phyloP scores from a whole-genome alignment of 2,797 vertebrate species.

The Arnoldichthys spilopterus region DNA sequence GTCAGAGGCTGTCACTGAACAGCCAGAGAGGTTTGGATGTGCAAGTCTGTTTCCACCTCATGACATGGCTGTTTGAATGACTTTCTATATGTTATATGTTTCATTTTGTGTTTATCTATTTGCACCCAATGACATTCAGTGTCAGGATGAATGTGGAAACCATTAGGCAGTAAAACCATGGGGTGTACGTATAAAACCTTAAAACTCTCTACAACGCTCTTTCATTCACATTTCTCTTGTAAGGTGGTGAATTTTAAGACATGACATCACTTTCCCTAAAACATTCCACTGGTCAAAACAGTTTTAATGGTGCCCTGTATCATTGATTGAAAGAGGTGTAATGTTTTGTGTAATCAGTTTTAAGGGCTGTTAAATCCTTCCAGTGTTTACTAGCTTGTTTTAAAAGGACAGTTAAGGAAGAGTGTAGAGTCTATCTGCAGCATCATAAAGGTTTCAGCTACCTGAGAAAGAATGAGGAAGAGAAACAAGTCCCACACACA shows the following conservation, averaged over 20 bases:
- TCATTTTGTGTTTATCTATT: conserved; percentile 26
- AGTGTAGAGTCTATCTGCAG: conserved; percentile 63
- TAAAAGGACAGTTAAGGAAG: conserved; percentile 64
- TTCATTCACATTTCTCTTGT: not conserved
- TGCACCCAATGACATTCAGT: not conserved
- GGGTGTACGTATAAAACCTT: not conserved
- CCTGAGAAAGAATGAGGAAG: conserved; percentile 52
- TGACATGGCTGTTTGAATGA: not conserved
- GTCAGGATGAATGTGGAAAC: not conserved
- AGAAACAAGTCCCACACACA: conserved; percentile 36
- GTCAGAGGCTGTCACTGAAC: not conserved
- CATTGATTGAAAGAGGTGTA: conserved; percentile 13
- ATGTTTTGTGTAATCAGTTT: conserved; percentile 5
- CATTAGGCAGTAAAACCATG: not conserved
- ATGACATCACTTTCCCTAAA: not conserved
- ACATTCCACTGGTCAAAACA: not conserved
- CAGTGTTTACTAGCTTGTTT: conserved; percentile 64
- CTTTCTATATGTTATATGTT: not conserved
- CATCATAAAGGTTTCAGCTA: conserved; percentile 71
- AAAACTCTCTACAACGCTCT: not conserved
- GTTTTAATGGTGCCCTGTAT: conserved; percentile 12
- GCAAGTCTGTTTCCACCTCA: not conserved
- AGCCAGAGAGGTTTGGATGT: not conserved
- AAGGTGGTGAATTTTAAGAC: not conserved
- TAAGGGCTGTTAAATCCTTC: conserved; percentile 63